These are phyloP conservation scores for Dastarcus helophoroides DNA, from an alignment of 2,888 invertebrate species.

Conservation along the genomic window DNA sequence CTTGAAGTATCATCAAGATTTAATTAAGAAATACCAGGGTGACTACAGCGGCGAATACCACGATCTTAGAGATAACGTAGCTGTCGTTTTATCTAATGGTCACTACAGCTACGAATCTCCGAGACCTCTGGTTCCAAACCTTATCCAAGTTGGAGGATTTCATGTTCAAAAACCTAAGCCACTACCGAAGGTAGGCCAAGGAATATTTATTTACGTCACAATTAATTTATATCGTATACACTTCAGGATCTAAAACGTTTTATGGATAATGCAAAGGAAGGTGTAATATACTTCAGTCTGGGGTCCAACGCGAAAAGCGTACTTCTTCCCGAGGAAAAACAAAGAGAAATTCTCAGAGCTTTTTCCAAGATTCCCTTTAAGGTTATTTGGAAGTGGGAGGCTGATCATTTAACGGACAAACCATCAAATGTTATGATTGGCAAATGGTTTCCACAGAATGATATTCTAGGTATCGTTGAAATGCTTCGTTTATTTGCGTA, in stretches of 20 bases:
- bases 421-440: constrained; percentile 25
- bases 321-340: constrained; percentile 20
- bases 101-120: constrained; percentile 11
- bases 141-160: constrained; percentile 12
- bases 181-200: constrained; percentile 9
- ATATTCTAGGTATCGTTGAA: constrained; percentile 24
- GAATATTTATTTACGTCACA: too few species aligned
- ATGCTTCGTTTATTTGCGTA: not conserved
- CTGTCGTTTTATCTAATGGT: constrained; percentile 10
- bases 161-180: constrained; percentile 7
- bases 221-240: too few species aligned
- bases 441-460: constrained; percentile 31
- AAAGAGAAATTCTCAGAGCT: constrained; percentile 22
- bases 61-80: constrained; percentile 4
- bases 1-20: constrained; percentile 3
- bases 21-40: constrained; percentile 7
- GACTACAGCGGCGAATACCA: too few species aligned
- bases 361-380: constrained; percentile 28
- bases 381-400: constrained; percentile 33
- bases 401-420: constrained; percentile 19
- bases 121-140: constrained; percentile 9
- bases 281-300: constrained; percentile 31
- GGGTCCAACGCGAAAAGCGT: constrained; percentile 28
- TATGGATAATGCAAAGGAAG: constrained; percentile 25
- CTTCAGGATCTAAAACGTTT: too few species aligned